These are phyloP conservation scores for Eulemur coronatus DNA, from an alignment of 2,797 vertebrate genomes.

Conservation along the genomic window DNA sequence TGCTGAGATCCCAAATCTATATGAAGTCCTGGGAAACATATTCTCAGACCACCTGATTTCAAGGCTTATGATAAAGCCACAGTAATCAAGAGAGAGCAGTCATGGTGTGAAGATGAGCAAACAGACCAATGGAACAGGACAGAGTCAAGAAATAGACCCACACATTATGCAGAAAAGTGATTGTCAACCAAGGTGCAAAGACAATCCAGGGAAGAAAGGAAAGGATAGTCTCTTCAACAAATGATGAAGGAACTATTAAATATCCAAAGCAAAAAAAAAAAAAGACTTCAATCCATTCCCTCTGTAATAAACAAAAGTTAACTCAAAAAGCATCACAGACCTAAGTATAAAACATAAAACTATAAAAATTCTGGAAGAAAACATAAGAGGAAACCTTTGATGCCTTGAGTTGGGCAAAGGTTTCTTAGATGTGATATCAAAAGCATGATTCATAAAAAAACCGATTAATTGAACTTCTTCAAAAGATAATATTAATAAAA, in stretches of 20 bases:
- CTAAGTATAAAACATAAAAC: not conserved
- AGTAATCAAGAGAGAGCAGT: not conserved
- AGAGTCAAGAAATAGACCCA: not conserved
- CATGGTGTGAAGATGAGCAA: not conserved
- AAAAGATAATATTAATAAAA: not conserved
- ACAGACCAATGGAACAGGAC: not conserved
- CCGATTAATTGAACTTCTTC: not conserved
- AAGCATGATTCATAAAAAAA: not conserved
- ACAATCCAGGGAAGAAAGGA: not conserved
- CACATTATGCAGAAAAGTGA: not conserved
- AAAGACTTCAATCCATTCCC: not conserved
- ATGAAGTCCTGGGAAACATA: not conserved
- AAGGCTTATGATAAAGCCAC: not conserved
- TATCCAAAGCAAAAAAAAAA: not conserved
- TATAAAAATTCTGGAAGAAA: not conserved
- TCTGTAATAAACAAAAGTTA: not conserved
- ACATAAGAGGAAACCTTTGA: not conserved
- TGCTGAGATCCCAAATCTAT: not conserved
- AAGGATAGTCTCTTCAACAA: not conserved
- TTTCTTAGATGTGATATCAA: not conserved
- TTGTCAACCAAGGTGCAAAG: not conserved
- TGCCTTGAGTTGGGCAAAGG: not conserved
- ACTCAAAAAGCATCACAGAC: not conserved
- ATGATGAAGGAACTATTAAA: not conserved
- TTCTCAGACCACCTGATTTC: not conserved